Evolutionary conservation across 2,113 vertebrate species (phyloP).

Genomic region (Cacatua alba): DNA sequence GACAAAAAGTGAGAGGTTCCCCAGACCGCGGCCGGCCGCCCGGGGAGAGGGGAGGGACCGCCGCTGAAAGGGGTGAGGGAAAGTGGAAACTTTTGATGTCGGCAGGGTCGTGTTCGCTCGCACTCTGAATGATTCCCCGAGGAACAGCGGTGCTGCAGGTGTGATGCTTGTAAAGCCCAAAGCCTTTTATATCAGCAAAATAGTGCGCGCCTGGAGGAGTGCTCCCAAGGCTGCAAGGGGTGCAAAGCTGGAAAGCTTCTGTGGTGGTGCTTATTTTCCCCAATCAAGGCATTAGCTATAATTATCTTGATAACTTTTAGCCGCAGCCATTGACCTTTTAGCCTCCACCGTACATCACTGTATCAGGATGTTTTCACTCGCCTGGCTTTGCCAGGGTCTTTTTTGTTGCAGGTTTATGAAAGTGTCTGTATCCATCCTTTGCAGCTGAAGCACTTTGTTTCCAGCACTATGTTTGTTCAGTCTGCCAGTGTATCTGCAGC

Average conservation of each 20-base stretch:
- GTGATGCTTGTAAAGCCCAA: conserved; percentile 73
- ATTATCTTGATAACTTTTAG: conserved; percentile 33
- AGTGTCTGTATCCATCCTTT: neutral
- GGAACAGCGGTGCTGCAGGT: conserved; percentile 51
- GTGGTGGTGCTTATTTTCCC: neutral
- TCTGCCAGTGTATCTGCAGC: neutral
- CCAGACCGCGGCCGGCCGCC: conserved; percentile 85
- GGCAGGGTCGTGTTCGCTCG: conserved; percentile 36
- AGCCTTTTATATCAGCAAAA: conserved; percentile 50
- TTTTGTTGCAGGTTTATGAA: neutral
- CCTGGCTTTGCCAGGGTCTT: neutral
- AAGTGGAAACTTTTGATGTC: conserved; percentile 75
- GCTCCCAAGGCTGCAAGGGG: neutral
- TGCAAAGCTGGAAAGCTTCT: neutral
- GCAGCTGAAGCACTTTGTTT: neutral
- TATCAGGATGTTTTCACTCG: neutral
- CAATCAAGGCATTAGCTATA: neutral
- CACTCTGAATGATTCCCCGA: neutral
- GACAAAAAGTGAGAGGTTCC: conserved; percentile 93
- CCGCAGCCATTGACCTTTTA: neutral
- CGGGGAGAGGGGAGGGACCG: conserved; percentile 76
- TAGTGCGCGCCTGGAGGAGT: conserved; percentile 39
- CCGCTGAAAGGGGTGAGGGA: conserved; percentile 72
- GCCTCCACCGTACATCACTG: neutral
- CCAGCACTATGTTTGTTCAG: neutral